These are phyloP conservation scores for Chaetogeoica ovagalla DNA, from an alignment of 2,888 invertebrate species.

Conservation along the genomic window DNA sequence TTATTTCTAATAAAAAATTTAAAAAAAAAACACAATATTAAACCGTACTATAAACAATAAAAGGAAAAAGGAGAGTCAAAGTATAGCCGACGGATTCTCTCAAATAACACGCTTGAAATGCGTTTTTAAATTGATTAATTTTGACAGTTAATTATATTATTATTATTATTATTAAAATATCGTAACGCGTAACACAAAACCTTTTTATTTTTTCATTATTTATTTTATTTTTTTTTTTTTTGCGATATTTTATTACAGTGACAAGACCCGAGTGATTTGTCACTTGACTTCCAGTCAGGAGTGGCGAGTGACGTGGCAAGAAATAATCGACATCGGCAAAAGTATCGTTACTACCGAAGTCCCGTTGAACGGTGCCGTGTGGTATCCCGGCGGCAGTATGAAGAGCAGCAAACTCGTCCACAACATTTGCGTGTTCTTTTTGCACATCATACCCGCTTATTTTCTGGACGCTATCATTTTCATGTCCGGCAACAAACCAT, in stretches of 20 bases:
- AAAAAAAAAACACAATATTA: no score
- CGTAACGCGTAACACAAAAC: no score
- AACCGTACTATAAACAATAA: no score
- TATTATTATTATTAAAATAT: no score
- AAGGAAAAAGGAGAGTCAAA: no score
- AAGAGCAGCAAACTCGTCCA: constrained; percentile 77
- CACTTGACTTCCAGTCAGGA: constrained; percentile 81
- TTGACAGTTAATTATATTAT: no score
- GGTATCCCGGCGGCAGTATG: constrained; percentile 88
- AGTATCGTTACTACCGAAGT: constrained; percentile 75
- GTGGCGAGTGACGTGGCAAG: constrained; percentile 77
- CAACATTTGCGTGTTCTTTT: constrained; percentile 79
- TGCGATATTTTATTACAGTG: constrained; percentile 60
- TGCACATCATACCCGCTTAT: constrained; percentile 89
- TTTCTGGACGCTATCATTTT: constrained; percentile 77
- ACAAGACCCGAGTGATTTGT: constrained; percentile 65
- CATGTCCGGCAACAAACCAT: constrained; percentile 82
- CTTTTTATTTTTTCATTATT: no score
- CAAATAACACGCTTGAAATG: no score
- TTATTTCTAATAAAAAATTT: no score
- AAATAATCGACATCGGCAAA: constrained; percentile 79
- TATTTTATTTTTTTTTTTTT: no score
- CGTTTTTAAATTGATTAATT: no score
- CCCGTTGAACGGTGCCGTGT: constrained; percentile 83
- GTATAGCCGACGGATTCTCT: no score